A percentile compares a stretch with the other conserved stretches of the same genome.
phyloP scores from a whole-genome alignment of 35 echinoderm and acorn worm species.

The Ptychodera flava region DNA sequence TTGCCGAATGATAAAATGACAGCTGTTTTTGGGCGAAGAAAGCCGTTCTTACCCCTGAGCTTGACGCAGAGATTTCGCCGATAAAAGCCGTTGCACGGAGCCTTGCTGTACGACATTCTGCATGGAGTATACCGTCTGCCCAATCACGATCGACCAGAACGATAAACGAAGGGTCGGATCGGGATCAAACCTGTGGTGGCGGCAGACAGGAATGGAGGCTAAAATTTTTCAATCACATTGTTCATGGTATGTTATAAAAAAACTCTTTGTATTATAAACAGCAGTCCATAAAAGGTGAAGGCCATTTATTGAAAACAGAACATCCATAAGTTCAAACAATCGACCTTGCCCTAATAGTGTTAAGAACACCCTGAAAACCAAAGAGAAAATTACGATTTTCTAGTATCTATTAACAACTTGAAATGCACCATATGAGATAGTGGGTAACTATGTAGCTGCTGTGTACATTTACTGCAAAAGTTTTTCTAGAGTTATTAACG shows the following conservation, averaged over 20 bases:
- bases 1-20: too few relatives aligned
- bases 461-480: too few relatives aligned
- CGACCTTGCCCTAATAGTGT: too few relatives aligned
- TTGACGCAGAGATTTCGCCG: constrained; percentile 39
- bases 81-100: constrained; percentile 50
- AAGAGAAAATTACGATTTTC: too few relatives aligned
- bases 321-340: too few relatives aligned
- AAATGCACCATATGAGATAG: too few relatives aligned
- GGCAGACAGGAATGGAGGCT: not conserved
- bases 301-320: not conserved
- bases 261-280: not conserved
- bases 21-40: too few relatives aligned
- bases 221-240: not conserved
- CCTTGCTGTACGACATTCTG: constrained; percentile 41
- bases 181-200: constrained; percentile 36
- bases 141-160: constrained; percentile 42
- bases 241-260: not conserved
- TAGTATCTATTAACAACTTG: too few relatives aligned
- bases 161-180: constrained; percentile 48
- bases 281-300: not conserved
- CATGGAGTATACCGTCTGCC: constrained; percentile 46
- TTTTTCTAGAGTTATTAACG: too few relatives aligned
- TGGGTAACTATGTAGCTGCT: too few relatives aligned
- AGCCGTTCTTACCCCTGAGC: constrained; percentile 32
- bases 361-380: too few relatives aligned